Evolutionary conservation across 2,113 vertebrate genomes (phyloP).

Genomic region (Larimichthys polyactis): DNA sequence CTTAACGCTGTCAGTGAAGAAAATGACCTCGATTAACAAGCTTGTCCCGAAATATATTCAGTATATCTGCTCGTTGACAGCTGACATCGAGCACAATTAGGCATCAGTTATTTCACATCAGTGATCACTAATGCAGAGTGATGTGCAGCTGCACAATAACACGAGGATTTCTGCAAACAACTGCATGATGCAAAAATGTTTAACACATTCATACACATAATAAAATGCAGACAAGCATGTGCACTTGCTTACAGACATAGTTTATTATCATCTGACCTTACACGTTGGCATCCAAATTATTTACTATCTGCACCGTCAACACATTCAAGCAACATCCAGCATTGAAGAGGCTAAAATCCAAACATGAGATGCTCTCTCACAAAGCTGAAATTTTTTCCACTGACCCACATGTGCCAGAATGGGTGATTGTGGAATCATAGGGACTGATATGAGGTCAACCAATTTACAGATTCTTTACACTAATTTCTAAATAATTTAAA

Average conservation of each 20-base stretch:
- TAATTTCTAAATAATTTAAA: too few relatives aligned
- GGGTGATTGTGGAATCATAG: too few relatives aligned
- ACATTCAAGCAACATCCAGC: slow-evolving; percentile 10
- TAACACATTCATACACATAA: neutral
- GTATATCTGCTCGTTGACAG: neutral
- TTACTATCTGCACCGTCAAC: slow-evolving; percentile 25
- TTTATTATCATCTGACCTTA: slow-evolving; percentile 13
- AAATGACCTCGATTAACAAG: slow-evolving; percentile 52
- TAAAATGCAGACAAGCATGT: neutral
- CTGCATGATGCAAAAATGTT: neutral
- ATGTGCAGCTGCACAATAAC: neutral
- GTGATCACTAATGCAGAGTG: slow-evolving; percentile 2
- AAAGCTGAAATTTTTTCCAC: neutral
- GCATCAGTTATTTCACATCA: slow-evolving; percentile 8
- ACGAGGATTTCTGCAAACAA: neutral
- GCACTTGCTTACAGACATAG: neutral
- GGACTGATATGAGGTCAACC: neutral
- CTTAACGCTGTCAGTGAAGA: slow-evolving; percentile 12
- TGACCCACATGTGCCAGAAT: neutral
- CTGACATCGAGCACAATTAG: slow-evolving; percentile 3
- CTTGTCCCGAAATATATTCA: neutral
- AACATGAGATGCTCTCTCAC: neutral
- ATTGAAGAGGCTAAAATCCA: neutral
- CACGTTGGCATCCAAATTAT: slow-evolving; percentile 23
- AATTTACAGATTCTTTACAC: neutral